A percentile compares a stretch with the other conserved stretches of the same genome.
Evolutionary conservation across 2,888 invertebrate species (phyloP).

Genomic region (Altica lythri): DNA sequence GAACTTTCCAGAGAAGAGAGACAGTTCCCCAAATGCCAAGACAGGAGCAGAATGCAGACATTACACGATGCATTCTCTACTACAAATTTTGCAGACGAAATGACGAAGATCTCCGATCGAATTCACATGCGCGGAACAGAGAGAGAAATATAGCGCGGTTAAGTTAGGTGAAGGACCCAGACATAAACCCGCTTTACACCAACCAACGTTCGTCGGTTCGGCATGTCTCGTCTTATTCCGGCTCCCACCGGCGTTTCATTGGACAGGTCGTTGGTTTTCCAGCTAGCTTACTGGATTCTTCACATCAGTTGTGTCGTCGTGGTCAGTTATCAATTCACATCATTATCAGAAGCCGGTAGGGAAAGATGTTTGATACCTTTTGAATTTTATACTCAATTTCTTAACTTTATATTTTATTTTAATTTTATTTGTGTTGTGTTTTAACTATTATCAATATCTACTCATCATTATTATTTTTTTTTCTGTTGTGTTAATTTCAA

Average conservation of each 20-base stretch:
- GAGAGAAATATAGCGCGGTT: slow-evolving; percentile 50
- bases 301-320: slow-evolving; percentile 46
- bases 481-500: slow-evolving; percentile 9
- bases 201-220: slow-evolving; percentile 40
- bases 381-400: too few species aligned
- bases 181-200: slow-evolving; percentile 55
- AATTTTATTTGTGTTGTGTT: slow-evolving; percentile 6
- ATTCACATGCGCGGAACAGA: slow-evolving; percentile 30
- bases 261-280: slow-evolving; percentile 39
- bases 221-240: slow-evolving; percentile 38
- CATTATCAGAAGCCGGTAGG: slow-evolving; percentile 23
- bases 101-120: slow-evolving; percentile 32
- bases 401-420: background rate
- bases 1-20: slow-evolving; percentile 32
- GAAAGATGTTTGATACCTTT: slow-evolving; percentile 11
- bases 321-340: slow-evolving; percentile 47
- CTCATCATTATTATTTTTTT: background rate
- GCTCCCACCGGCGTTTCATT: slow-evolving; percentile 34
- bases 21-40: slow-evolving; percentile 30
- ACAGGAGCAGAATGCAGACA: slow-evolving; percentile 40
- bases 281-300: slow-evolving; percentile 46
- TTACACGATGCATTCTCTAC: slow-evolving; percentile 45
- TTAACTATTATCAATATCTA: background rate
- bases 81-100: slow-evolving; percentile 38
- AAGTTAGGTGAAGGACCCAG: slow-evolving; percentile 61